phyloP scores from a whole-genome alignment of 2,797 vertebrate species.

The Smutsia gigantea region DNA sequence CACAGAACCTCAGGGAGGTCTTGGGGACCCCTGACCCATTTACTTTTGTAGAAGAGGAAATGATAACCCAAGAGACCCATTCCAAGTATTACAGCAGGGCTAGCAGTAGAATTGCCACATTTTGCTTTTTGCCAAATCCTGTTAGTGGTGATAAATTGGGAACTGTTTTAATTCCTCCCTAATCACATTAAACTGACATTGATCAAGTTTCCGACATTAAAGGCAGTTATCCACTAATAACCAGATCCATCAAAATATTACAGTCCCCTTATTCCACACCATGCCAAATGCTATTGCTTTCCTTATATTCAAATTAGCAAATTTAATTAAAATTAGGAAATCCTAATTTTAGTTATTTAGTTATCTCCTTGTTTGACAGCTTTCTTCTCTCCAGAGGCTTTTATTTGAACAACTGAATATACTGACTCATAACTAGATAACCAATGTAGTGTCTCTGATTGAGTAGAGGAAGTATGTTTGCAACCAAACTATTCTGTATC shows the following conservation, averaged over 20 bases:
- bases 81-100: not conserved
- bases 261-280: not conserved
- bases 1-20: not conserved
- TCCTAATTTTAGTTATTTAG: not conserved
- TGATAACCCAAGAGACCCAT: not conserved
- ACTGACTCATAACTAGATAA: not conserved
- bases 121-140: not conserved
- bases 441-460: not conserved
- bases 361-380: not conserved
- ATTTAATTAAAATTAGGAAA: not conserved
- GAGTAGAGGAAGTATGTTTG: not conserved
- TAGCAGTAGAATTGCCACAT: not conserved
- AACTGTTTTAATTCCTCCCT: conserved; percentile 6
- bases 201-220: not conserved
- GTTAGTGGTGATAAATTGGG: not conserved
- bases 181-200: not conserved
- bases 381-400: not conserved
- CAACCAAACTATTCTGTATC: not conserved
- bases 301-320: not conserved
- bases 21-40: not conserved
- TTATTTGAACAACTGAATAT: not conserved
- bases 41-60: not conserved
- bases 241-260: not conserved
- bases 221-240: not conserved
- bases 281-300: not conserved